Conservation (phyloP, 2,888 invertebrate species). For the Catotricha subobsoleta region DNA sequence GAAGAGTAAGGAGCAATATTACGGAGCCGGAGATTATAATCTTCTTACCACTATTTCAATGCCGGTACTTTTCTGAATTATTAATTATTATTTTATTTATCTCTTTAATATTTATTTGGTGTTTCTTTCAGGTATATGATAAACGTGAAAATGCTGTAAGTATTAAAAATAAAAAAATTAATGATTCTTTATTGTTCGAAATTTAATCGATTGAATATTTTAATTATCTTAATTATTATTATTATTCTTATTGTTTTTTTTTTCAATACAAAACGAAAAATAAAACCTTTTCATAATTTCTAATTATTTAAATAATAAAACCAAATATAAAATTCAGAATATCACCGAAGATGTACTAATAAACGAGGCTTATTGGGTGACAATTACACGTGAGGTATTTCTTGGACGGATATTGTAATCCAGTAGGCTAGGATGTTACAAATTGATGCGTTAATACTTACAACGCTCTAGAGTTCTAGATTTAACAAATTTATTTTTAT, state of each 20-base stretch:
- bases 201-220: background rate
- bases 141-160: constrained; percentile 68
- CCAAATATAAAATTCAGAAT: constrained; percentile 72
- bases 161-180: constrained; percentile 10
- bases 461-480: too few relatives aligned
- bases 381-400: constrained; percentile 83
- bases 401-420: constrained; percentile 20
- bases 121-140: too few relatives aligned
- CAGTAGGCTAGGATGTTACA: constrained; percentile 5
- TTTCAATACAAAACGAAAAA: background rate
- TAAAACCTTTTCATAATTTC: background rate
- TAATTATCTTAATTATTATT: background rate
- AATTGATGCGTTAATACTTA: too few relatives aligned
- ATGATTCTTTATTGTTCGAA: background rate
- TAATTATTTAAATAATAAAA: background rate
- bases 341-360: constrained; percentile 90
- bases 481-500: too few relatives aligned
- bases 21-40: constrained; percentile 44
- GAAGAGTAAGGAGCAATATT: constrained; percentile 31
- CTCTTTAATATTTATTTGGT: too few relatives aligned
- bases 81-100: too few relatives aligned
- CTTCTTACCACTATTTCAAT: constrained; percentile 86
- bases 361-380: constrained; percentile 87
- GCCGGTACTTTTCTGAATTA: too few relatives aligned
- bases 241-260: background rate